Evolutionary conservation across 2,797 vertebrate genomes (phyloP).

Genomic region (Meda fulgida): DNA sequence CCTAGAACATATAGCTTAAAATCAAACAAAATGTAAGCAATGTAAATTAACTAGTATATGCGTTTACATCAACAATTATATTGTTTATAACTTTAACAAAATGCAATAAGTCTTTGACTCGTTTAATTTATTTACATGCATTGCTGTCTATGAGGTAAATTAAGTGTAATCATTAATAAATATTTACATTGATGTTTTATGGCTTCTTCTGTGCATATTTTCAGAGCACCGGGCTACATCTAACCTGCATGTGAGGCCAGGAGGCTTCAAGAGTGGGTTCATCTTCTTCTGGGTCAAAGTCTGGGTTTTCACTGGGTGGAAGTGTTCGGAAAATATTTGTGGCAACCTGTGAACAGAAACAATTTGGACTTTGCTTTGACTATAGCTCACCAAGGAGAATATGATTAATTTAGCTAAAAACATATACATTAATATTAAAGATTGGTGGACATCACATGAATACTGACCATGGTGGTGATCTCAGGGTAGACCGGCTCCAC

Average conservation of each 20-base stretch:
- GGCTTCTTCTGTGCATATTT: too few relatives aligned
- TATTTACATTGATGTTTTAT: too few relatives aligned
- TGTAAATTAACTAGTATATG: neutral
- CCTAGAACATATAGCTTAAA: neutral
- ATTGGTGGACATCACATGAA: neutral
- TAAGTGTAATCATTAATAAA: neutral
- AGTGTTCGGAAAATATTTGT: constrained; percentile 96
- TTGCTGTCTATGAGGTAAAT: neutral
- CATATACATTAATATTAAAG: neutral
- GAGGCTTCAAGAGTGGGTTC: constrained; percentile 96
- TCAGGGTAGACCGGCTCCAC: constrained; percentile 93
- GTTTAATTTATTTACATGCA: neutral
- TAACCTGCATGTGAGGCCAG: constrained; percentile 97
- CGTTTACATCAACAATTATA: neutral
- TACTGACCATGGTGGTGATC: constrained; percentile 94
- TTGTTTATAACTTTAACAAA: neutral
- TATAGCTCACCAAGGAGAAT: neutral
- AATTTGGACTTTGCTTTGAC: neutral
- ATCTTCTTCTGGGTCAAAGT: constrained; percentile 98
- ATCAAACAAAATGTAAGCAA: neutral
- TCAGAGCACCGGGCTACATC: neutral
- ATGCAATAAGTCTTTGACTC: neutral
- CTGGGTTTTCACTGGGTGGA: constrained; percentile 96
- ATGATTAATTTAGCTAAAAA: neutral
- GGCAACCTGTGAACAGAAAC: constrained; percentile 81